Base-by-base conservation (phyloP, 2,797 vertebrate species). In the Acanthiza pusilla region DNA sequence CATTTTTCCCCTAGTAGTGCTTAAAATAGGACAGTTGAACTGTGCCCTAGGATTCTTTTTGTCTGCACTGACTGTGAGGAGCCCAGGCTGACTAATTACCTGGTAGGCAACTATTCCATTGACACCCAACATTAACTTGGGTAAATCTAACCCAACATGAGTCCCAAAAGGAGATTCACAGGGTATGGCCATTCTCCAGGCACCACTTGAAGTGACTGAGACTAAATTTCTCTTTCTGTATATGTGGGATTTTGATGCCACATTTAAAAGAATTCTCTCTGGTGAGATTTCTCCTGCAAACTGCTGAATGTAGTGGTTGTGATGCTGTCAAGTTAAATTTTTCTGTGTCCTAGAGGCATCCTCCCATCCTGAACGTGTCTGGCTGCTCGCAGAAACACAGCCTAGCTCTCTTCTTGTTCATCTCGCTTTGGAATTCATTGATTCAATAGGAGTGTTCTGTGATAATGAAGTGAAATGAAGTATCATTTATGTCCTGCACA, bases 11-110 rank as follows among this genome's bases (percentile, higher is more conserved):
- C 22, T 23, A 29, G 57, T 29, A 47, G 26, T 32, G 58, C 74
- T 91, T 92, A 89, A 94, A 94, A 93, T 87, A 89, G 88, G 81
- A 36, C 88, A 85, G 92, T 67, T 94, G 88, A 89, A 84, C 88
- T 80, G 76, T 86, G 91, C 66, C 77, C 93, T 86, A 53, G 53
- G 36, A 90, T 65, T 63, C 67, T 92, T 88, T 90, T 92, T 53
- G 53, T 85, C 78, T 76, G 55, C 58, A 12, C 34, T 32, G 7
- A 27, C 76, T 90, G 55, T 82, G 78, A 91, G 70, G 85, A 94
- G 62, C 87, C 68, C 66, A 61, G 50, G 29, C 61, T 92, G 86
- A 71, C 87, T 94, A 77, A 91, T 85, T 88, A 80, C 29, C 17
- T 92, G 57, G 48, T 29, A 82, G 88, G 65, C 79, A 89, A 4